These are phyloP conservation scores for Hippocampus comes DNA, from an alignment of 2,113 vertebrate species.

Conservation along the genomic window DNA sequence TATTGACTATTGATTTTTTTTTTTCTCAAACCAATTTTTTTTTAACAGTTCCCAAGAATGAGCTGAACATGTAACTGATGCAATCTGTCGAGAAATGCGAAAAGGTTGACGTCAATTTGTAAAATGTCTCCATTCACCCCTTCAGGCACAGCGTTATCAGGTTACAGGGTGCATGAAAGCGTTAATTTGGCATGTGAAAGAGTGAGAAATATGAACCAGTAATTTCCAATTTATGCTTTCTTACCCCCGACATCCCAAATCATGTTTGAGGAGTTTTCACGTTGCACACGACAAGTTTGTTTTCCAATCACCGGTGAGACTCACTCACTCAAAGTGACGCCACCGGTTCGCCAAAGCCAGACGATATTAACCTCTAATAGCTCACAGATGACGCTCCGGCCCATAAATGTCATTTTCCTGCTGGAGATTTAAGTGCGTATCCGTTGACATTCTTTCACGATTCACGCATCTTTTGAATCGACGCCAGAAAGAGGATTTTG, in stretches of 20 bases:
- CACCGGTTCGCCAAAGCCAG: not conserved
- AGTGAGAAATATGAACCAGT: too few species aligned
- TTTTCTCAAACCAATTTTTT: too few species aligned
- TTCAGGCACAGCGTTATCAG: too few species aligned
- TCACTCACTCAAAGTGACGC: not conserved
- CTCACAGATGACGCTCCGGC: conserved; percentile 2
- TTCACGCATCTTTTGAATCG: conserved; percentile 3
- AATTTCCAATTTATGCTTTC: not conserved
- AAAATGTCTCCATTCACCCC: too few species aligned
- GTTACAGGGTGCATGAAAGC: too few species aligned
- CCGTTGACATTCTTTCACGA: conserved; percentile 15
- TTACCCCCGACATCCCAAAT: not conserved
- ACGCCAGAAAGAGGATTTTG: conserved; percentile 3
- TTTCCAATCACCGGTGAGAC: not conserved
- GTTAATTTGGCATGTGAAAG: too few species aligned
- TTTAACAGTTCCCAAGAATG: too few species aligned
- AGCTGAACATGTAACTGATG: too few species aligned
- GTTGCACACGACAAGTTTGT: not conserved
- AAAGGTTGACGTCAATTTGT: too few species aligned
- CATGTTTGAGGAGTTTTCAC: not conserved
- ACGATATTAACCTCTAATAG: not conserved
- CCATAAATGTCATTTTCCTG: conserved; percentile 19
- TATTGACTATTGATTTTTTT: too few species aligned
- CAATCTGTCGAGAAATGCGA: too few species aligned
- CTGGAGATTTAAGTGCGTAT: not conserved